These are phyloP conservation scores for Pungitius pungitius DNA, from an alignment of 2,113 vertebrate species.

Conservation along the genomic window DNA sequence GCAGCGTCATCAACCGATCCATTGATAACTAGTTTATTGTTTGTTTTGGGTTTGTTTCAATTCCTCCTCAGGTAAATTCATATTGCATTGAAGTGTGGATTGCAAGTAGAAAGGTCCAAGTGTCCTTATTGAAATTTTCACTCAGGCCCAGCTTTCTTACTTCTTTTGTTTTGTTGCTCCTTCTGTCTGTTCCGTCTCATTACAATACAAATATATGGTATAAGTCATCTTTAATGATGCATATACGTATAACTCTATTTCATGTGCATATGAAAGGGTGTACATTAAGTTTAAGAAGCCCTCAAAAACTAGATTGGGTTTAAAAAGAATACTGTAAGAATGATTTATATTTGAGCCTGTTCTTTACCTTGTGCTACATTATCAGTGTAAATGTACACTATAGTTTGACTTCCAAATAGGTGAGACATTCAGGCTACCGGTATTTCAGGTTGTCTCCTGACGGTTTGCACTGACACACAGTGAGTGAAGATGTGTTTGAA, in stretches of 20 bases:
- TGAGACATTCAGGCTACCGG: slow-evolving; percentile 55
- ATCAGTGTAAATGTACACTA: background rate
- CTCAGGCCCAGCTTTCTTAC: background rate
- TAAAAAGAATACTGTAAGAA: background rate
- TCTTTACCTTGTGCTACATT: background rate
- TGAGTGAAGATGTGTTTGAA: slow-evolving; percentile 64
- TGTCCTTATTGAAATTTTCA: too few species aligned
- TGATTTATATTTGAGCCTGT: background rate
- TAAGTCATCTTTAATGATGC: background rate
- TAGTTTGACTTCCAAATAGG: slow-evolving; percentile 35
- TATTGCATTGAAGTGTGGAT: background rate
- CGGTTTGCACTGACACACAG: slow-evolving; percentile 53
- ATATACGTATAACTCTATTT: too few species aligned
- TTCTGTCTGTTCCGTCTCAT: background rate
- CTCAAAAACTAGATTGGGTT: background rate
- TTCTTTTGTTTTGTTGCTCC: background rate
- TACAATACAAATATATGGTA: background rate
- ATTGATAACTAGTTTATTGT: background rate
- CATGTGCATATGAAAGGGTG: background rate
- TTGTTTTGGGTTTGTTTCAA: background rate
- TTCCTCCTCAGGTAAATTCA: background rate
- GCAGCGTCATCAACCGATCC: background rate
- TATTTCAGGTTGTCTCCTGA: slow-evolving; percentile 68
- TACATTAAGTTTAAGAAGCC: background rate
- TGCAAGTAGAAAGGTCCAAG: too few species aligned